Evolutionary conservation across 2,113 vertebrate genomes (phyloP), one percentile per base, ranked within the genome.

Genomic region (Pseudonaja textilis): DNA sequence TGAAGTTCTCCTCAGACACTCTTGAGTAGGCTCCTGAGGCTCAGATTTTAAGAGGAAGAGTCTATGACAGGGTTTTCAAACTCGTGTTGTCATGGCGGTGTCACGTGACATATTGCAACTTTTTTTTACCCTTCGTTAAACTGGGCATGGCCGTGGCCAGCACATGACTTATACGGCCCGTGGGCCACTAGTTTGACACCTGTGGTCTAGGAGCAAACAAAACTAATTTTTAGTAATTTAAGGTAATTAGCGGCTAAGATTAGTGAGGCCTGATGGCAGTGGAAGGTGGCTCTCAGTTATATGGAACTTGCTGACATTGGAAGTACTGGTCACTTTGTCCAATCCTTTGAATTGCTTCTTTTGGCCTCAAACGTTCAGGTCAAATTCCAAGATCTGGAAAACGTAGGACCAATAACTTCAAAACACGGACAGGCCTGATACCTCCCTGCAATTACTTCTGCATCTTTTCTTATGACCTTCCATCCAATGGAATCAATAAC

Each of bases 371-470:
- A 59, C 12, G 6, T 18, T 89, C 56, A 59, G 39, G 56, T 47
- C 88, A 89, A 61, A 59, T 39, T 14, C 39, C 6, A 26, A 89
- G 20, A 88, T 34, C 20, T 88, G 87, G 18, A 54, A 52, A 16
- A 50, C 3, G 18, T 56, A 55, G 52, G 52, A 8, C 54, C 47
- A 87, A n/a, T 10, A 42, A 18, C 81, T 39, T 93, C 25, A 25
- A 57, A 93, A 6, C 90, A 90, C 0, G 34, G 22, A 25, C 88
- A 64, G 50, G 39, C 5, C 4, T 52, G 47, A 34, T 59, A 18
- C 8, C 22, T 20, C 1, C 0, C n/a, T 22, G 2, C 0, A 18
- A 23, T 0, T 2, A 1, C 0, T 61, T 55, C 52, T 55, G 56
- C 0, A 0, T n/a, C 42, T 64, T 52, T 86, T 55, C 50, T 88